These are phyloP conservation scores for Columbina picui DNA, from an alignment of 2,113 vertebrate genomes.

Conservation along the genomic window DNA sequence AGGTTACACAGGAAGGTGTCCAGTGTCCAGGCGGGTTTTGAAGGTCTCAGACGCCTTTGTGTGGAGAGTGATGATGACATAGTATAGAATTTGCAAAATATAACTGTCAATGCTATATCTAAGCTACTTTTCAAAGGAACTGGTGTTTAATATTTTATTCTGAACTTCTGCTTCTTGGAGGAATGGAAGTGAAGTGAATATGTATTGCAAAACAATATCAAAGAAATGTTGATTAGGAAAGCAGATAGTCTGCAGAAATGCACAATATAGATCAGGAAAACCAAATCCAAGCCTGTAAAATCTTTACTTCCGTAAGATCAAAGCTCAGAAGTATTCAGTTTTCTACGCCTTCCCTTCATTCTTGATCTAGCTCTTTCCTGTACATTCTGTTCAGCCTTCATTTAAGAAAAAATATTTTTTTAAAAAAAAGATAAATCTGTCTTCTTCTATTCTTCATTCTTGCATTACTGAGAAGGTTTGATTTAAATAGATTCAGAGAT, in stretches of 20 bases:
- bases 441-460: neutral
- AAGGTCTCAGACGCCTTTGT: neutral
- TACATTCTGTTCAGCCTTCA: neutral
- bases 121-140: neutral
- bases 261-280: neutral
- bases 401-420: neutral
- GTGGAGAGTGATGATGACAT: neutral
- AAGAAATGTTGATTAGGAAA: neutral
- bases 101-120: neutral
- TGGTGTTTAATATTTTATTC: neutral
- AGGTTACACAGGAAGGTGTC: too few relatives aligned
- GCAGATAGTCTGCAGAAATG: neutral
- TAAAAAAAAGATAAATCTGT: neutral
- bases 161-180: neutral
- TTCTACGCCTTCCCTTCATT: neutral
- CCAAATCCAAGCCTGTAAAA: neutral
- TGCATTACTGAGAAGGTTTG: neutral
- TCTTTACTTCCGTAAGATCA: neutral
- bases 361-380: neutral
- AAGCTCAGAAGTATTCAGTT: neutral
- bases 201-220: neutral
- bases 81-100: neutral
- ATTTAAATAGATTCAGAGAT: neutral
- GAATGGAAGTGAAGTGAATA: neutral
- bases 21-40: too few relatives aligned